These are phyloP conservation scores for Carassius auratus DNA, from an alignment of 2,113 vertebrate genomes.

Conservation along the genomic window DNA sequence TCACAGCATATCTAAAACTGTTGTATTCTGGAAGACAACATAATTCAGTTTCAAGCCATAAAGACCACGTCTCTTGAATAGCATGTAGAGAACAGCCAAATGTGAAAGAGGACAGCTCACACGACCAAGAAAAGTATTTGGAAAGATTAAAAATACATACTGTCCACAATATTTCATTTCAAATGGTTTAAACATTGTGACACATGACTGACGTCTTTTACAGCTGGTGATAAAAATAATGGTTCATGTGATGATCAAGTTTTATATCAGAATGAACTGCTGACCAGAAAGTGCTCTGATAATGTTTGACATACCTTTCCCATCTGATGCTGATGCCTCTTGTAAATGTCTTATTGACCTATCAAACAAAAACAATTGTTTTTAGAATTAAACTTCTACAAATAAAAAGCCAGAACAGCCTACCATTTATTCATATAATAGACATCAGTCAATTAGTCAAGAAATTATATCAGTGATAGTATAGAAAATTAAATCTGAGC, in stretches of 20 bases:
- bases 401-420: not conserved
- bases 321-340: conserved; percentile 87
- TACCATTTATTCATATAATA: no score
- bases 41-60: not conserved
- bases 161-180: not conserved
- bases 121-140: not conserved
- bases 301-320: conserved; percentile 78
- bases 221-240: not conserved
- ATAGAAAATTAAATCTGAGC: not conserved
- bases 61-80: not conserved
- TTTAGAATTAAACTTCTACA: not conserved
- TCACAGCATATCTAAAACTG: not conserved
- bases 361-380: conserved; percentile 4
- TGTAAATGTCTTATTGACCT: conserved; percentile 91
- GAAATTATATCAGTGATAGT: not conserved
- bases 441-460: not conserved
- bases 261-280: not conserved
- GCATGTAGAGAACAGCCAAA: conserved; percentile 13
- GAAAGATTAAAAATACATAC: not conserved
- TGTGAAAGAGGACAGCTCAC: not conserved
- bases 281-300: not conserved
- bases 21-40: not conserved
- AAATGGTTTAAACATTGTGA: not conserved
- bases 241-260: not conserved
- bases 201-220: not conserved